phyloP scores from a whole-genome alignment of 2,113 vertebrate genomes.

The Motacilla alba region DNA sequence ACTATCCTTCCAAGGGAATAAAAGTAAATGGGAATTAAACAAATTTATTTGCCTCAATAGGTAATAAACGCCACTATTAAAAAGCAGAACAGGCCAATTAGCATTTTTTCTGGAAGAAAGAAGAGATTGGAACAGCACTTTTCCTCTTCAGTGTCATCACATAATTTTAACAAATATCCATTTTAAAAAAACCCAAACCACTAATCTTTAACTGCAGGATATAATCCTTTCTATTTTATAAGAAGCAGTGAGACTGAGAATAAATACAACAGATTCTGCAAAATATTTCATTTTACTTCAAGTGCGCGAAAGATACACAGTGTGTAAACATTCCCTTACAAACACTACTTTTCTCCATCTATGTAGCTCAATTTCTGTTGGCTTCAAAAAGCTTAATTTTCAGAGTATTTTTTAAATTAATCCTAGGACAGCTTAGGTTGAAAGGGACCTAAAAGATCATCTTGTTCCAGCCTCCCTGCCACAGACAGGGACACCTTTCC shows the following conservation, averaged over 20 bases:
- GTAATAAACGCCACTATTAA: constrained; percentile 16
- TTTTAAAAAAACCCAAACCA: background rate
- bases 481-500: background rate
- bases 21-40: constrained; percentile 24
- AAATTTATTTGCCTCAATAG: constrained; percentile 28
- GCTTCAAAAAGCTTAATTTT: background rate
- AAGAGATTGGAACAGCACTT: background rate
- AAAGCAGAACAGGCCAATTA: background rate
- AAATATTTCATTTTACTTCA: background rate
- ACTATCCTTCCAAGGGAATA: background rate
- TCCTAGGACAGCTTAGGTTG: background rate
- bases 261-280: background rate
- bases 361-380: background rate
- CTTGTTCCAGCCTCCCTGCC: background rate
- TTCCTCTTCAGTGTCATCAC: background rate
- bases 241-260: background rate
- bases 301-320: background rate
- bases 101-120: background rate
- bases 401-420: background rate
- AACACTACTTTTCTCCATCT: background rate
- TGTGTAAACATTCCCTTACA: background rate
- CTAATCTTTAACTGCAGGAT: background rate
- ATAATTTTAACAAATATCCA: background rate
- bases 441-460: background rate
- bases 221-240: background rate